These are phyloP conservation scores for Orchestia grillus DNA, from an alignment of 1,140 invertebrate genomes.

Conservation along the genomic window DNA sequence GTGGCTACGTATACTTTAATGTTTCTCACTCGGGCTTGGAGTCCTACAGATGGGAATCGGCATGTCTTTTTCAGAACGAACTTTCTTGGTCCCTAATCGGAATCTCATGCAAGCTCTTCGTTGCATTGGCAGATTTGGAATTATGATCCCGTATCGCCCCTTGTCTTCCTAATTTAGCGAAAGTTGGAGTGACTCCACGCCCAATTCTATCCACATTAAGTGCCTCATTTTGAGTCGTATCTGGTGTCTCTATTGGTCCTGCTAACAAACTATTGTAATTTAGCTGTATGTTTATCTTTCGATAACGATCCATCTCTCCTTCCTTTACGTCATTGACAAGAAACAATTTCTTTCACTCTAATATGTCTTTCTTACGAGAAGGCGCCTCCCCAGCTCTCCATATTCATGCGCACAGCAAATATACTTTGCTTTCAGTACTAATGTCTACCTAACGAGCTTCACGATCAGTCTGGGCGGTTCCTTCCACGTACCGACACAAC, in stretches of 20 bases:
- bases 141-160: too few relatives aligned
- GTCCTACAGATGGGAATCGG: too few relatives aligned
- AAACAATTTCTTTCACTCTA: neutral
- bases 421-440: neutral
- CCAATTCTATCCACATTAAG: too few relatives aligned
- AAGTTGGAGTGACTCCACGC: too few relatives aligned
- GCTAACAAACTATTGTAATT: neutral
- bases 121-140: too few relatives aligned
- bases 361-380: neutral
- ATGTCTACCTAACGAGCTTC: neutral
- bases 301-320: neutral
- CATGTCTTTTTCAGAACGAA: too few relatives aligned
- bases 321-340: neutral
- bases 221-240: too few relatives aligned
- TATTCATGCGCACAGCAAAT: neutral
- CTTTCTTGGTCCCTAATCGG: too few relatives aligned
- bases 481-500: neutral
- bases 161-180: too few relatives aligned
- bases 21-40: too few relatives aligned
- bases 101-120: too few relatives aligned
- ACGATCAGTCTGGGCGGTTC: conserved; percentile 15
- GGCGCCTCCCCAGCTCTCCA: neutral
- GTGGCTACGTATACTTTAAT: too few relatives aligned
- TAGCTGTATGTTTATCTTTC: neutral
- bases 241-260: neutral